These are phyloP conservation scores for Tricholauxania praeusta DNA, from an alignment of 2,888 invertebrate species.

Conservation along the genomic window DNA sequence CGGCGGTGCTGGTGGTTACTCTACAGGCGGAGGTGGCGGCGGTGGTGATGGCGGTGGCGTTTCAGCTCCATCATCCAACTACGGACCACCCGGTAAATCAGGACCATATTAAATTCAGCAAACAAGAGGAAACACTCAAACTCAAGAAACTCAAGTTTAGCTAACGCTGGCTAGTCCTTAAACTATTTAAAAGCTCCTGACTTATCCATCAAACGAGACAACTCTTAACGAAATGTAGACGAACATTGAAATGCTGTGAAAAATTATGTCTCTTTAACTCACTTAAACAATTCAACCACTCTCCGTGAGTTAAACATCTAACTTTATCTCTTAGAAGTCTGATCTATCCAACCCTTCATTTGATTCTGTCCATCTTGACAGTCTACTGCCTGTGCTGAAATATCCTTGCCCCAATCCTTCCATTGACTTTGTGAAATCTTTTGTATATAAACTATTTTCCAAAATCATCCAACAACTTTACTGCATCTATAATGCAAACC, in stretches of 20 bases:
- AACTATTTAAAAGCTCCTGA: conserved; percentile 33
- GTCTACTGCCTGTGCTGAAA: conserved; percentile 44
- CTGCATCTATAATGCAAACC: conserved; percentile 36
- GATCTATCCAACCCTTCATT: conserved; percentile 35
- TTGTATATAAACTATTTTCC: conserved; percentile 56
- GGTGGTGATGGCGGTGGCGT: conserved; percentile 56
- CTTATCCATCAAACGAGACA: conserved; percentile 40
- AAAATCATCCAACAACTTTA: conserved; percentile 34
- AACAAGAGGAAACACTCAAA: conserved; percentile 17
- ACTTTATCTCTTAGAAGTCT: conserved; percentile 28
- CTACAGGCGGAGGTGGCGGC: conserved; percentile 49
- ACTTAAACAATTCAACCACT: conserved; percentile 10
- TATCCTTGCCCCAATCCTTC: conserved; percentile 18
- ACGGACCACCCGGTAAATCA: conserved; percentile 79
- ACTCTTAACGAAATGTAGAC: conserved; percentile 29
- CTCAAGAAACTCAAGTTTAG: conserved; percentile 47
- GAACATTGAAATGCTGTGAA: conserved; percentile 47
- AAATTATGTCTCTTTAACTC: conserved; percentile 30
- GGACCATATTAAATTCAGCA: conserved; percentile 72
- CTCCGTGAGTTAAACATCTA: conserved; percentile 16
- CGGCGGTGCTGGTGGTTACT: conserved; percentile 49
- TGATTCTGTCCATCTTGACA: conserved; percentile 40
- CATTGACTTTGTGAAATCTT: conserved; percentile 45
- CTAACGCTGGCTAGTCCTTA: conserved; percentile 63
- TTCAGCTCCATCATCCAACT: conserved; percentile 69